A percentile compares a stretch with the other conserved stretches of the same genome.
Conservation (phyloP, 2,113 vertebrate genomes). For the Orycteropus afer region DNA sequence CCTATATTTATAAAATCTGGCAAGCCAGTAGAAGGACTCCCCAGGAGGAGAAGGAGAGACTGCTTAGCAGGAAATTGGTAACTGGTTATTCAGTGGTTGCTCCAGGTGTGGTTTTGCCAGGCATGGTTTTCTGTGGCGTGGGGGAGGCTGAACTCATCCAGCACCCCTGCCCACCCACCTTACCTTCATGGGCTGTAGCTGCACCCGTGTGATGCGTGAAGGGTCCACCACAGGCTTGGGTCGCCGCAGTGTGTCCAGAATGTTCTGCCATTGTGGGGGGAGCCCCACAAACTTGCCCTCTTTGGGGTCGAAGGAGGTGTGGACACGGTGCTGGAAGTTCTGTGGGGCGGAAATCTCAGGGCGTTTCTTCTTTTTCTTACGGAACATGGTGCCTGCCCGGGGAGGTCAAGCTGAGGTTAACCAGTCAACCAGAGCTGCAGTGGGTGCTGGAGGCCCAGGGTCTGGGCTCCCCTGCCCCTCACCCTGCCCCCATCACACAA, state of each 20-base stretch:
- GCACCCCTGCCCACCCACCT: not conserved
- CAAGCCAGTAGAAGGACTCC: not conserved
- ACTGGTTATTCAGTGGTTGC: not conserved
- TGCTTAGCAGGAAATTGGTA: not conserved
- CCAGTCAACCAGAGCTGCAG: no score
- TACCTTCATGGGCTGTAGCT: constrained; percentile 98
- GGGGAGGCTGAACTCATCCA: not conserved
- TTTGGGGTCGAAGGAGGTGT: constrained; percentile 97
- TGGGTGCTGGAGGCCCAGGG: not conserved
- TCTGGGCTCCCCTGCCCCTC: not conserved
- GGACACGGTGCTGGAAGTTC: constrained; percentile 98
- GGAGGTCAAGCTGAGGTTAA: not conserved
- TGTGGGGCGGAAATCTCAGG: constrained; percentile 97
- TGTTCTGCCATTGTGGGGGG: constrained; percentile 98
- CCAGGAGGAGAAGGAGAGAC: not conserved
- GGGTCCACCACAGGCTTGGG: constrained; percentile 98
- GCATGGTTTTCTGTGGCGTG: not conserved
- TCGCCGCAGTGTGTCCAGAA: constrained; percentile 95
- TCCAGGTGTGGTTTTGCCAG: not conserved
- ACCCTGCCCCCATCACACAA: no score
- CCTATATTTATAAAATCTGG: not conserved
- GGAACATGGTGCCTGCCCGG: constrained; percentile 91
- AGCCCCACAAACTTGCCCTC: constrained; percentile 96
- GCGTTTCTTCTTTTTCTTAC: constrained; percentile 99
- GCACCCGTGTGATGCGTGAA: constrained; percentile 95